These are phyloP conservation scores for Microtus richardsoni DNA, from an alignment of 2,113 vertebrate species.

Conservation along the genomic window DNA sequence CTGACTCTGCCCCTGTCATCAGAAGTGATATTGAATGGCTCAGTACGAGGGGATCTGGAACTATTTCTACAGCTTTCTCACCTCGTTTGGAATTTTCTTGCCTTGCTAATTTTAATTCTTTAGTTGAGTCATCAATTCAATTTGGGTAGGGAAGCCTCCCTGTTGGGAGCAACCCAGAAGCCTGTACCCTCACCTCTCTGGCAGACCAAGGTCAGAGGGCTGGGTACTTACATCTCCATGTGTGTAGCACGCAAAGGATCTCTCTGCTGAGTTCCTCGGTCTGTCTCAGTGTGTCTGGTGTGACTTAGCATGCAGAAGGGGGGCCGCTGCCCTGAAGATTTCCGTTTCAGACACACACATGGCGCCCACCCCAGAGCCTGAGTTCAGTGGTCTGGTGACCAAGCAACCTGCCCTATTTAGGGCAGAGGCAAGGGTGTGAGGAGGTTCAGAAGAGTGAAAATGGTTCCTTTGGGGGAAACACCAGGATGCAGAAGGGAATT, in stretches of 20 bases:
- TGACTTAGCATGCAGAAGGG: background rate
- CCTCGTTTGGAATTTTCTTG: conserved; percentile 84
- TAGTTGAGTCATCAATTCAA: conserved; percentile 81
- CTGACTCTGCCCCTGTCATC: conserved; percentile 77
- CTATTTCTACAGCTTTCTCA: conserved; percentile 80
- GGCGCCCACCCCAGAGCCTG: background rate
- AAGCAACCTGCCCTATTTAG: background rate
- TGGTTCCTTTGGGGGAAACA: background rate
- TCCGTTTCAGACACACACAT: background rate
- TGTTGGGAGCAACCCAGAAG: conserved; percentile 26
- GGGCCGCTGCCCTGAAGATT: background rate
- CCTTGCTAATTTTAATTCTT: conserved; percentile 83
- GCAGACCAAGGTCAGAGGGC: background rate
- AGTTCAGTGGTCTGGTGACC: conserved; percentile 24
- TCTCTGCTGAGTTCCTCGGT: background rate
- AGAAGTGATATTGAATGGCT: conserved; percentile 78
- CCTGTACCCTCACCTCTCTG: background rate
- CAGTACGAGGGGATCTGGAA: conserved; percentile 75
- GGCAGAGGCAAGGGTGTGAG: background rate
- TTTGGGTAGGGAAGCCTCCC: conserved; percentile 73
- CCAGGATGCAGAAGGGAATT: conserved; percentile 42
- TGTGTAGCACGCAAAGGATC: background rate
- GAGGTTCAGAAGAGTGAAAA: background rate
- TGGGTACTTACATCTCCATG: background rate
- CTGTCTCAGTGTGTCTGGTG: background rate